Conservation (phyloP, 2,797 vertebrate genomes). For the Manis crassicaudata region DNA sequence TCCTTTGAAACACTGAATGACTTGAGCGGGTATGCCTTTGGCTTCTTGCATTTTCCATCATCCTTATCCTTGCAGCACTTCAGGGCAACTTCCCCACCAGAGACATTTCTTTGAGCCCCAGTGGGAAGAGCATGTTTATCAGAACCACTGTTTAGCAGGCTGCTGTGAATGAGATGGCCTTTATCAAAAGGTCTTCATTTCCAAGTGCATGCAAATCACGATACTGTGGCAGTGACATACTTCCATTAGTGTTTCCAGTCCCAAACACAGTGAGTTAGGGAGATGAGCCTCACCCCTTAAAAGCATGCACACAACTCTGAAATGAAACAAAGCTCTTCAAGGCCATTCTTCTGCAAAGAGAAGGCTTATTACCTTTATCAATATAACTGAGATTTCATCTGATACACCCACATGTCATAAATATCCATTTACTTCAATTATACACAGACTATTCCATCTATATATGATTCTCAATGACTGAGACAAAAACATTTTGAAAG, state of each 20-base stretch:
- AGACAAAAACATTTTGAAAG: conserved; percentile 26
- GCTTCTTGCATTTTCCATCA: conserved; percentile 57
- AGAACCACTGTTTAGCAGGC: background rate
- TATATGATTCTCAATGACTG: background rate
- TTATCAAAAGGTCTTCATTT: conserved; percentile 41
- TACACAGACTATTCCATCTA: background rate
- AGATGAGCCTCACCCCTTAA: background rate
- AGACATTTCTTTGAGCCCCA: background rate
- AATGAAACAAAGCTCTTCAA: background rate
- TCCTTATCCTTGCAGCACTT: background rate
- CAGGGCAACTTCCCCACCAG: conserved; percentile 21
- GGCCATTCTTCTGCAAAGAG: background rate
- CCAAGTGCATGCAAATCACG: background rate
- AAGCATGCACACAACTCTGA: background rate
- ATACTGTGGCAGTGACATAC: background rate
- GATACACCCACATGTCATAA: background rate
- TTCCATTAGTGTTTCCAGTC: background rate
- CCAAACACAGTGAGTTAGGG: background rate
- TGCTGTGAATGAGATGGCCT: background rate
- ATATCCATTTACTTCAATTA: background rate
- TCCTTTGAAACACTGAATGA: conserved; percentile 68
- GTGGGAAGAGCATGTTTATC: background rate
- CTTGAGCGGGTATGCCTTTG: conserved; percentile 14
- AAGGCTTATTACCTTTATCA: background rate
- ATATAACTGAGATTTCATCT: background rate